These are phyloP conservation scores for Epistrophella euchroma DNA, from an alignment of 2,888 invertebrate genomes.

Conservation along the genomic window DNA sequence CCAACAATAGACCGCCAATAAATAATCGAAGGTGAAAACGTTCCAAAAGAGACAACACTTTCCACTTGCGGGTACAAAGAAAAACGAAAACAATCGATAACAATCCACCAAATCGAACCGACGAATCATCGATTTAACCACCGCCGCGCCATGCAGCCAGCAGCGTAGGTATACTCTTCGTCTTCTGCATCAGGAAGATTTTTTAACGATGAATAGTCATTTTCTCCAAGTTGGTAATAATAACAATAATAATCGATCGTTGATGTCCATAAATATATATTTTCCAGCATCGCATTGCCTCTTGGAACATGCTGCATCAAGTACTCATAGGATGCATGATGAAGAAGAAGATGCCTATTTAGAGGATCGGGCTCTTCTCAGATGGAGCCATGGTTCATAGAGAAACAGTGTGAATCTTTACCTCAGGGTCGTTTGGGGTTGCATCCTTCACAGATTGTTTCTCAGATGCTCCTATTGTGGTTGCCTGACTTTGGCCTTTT, in stretches of 20 bases:
- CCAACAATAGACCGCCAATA: conserved; percentile 62
- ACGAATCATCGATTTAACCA: conserved; percentile 60
- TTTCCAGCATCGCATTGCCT: conserved; percentile 35
- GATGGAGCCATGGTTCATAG: conserved; percentile 17
- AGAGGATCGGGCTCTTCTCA: background rate
- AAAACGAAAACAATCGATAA: conserved; percentile 65
- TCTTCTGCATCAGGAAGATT: conserved; percentile 32
- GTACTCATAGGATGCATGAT: background rate
- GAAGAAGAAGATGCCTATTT: conserved; percentile 36
- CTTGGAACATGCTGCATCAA: conserved; percentile 2
- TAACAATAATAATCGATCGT: conserved; percentile 74
- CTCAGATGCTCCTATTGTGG: conserved; percentile 49
- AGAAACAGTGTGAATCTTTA: conserved; percentile 52
- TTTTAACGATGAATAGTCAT: conserved; percentile 68
- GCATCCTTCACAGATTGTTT: conserved; percentile 67
- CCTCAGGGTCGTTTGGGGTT: conserved; percentile 70
- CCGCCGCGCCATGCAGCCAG: no score
- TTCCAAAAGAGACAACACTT: conserved; percentile 65
- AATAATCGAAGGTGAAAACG: conserved; percentile 74
- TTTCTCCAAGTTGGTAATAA: conserved; percentile 68
- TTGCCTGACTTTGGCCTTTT: conserved; percentile 68
- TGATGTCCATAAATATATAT: conserved; percentile 74
- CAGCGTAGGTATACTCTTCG: no score
- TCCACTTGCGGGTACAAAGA: conserved; percentile 53
- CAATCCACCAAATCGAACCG: conserved; percentile 58